Evolutionary conservation across 2,888 invertebrate species (phyloP).

Genomic region (Yponomeuta malinellus): DNA sequence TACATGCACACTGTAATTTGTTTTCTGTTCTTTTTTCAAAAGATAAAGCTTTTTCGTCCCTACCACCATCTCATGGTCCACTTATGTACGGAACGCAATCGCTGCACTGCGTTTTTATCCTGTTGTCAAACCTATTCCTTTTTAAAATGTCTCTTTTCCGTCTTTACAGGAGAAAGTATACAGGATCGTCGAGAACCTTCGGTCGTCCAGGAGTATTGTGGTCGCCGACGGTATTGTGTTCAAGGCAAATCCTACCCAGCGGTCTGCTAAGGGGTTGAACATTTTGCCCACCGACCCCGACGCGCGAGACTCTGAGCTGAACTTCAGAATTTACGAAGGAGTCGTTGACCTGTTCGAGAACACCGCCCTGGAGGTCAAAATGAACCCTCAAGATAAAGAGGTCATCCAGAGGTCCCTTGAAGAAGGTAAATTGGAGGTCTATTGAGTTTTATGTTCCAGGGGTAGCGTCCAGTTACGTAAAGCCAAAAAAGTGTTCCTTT

Average conservation of each 20-base stretch:
- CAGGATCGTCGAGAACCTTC: slow-evolving; percentile 78
- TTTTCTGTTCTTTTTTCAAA: no score
- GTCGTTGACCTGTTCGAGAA: slow-evolving; percentile 84
- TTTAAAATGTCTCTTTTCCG: not conserved
- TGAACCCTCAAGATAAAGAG: slow-evolving; percentile 83
- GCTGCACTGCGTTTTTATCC: no score
- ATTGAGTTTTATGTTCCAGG: no score
- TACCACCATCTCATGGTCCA: no score
- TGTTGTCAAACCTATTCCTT: no score
- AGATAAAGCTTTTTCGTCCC: no score
- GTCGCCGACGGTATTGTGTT: slow-evolving; percentile 78
- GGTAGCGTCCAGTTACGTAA: no score
- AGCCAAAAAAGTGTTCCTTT: no score
- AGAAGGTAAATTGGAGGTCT: slow-evolving; percentile 78
- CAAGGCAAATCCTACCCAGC: slow-evolving; percentile 68
- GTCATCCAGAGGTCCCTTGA: slow-evolving; percentile 87
- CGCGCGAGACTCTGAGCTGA: slow-evolving; percentile 83
- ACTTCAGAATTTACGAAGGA: slow-evolving; percentile 83
- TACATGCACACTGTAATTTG: no score
- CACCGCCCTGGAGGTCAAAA: slow-evolving; percentile 87
- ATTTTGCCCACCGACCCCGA: slow-evolving; percentile 83
- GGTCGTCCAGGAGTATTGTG: slow-evolving; percentile 63
- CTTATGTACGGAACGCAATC: no score
- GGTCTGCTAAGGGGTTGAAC: slow-evolving; percentile 76
- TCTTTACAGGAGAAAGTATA: slow-evolving; percentile 80